Evolutionary conservation across 2,113 vertebrate genomes (phyloP).

Genomic region (Oreotragus oreotragus): DNA sequence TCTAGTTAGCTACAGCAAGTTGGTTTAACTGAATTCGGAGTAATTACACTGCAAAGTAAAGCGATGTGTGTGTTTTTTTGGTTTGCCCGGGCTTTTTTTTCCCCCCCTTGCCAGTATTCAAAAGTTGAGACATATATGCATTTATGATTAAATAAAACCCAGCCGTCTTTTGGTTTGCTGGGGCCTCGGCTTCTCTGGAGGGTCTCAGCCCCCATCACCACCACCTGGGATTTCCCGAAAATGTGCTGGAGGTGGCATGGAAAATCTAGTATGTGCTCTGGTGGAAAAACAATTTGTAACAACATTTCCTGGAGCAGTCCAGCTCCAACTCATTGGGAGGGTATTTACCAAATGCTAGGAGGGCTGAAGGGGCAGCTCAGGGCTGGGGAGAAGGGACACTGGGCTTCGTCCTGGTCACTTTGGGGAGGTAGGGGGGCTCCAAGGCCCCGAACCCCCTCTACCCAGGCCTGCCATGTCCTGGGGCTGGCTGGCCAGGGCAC

Average conservation of each 20-base stretch:
- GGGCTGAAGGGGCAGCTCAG: conserved; percentile 57
- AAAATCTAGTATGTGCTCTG: conserved; percentile 72
- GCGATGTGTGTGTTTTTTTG: conserved; percentile 66
- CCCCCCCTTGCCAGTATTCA: conserved; percentile 17
- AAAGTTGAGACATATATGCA: conserved; percentile 47
- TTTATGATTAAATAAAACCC: conserved; percentile 71
- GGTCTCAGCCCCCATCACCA: conserved; percentile 47
- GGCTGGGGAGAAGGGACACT: background rate
- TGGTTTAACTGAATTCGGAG: conserved; percentile 74
- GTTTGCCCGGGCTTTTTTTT: conserved; percentile 13
- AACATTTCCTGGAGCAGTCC: conserved; percentile 79
- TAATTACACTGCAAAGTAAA: conserved; percentile 68
- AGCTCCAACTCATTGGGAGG: conserved; percentile 72
- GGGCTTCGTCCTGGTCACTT: background rate
- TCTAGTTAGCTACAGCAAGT: conserved; percentile 76
- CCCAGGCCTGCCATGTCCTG: background rate
- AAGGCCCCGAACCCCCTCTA: background rate
- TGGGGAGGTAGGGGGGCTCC: background rate
- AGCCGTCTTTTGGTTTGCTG: conserved; percentile 28
- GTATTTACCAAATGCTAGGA: conserved; percentile 71
- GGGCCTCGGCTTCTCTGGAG: conserved; percentile 58
- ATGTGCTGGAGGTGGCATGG: conserved; percentile 70
- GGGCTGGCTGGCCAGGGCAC: background rate
- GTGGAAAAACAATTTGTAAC: conserved; percentile 81
- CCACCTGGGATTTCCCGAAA: conserved; percentile 72